Base-by-base conservation (phyloP, 2,113 vertebrate species). In the Barnardius zonarius region DNA sequence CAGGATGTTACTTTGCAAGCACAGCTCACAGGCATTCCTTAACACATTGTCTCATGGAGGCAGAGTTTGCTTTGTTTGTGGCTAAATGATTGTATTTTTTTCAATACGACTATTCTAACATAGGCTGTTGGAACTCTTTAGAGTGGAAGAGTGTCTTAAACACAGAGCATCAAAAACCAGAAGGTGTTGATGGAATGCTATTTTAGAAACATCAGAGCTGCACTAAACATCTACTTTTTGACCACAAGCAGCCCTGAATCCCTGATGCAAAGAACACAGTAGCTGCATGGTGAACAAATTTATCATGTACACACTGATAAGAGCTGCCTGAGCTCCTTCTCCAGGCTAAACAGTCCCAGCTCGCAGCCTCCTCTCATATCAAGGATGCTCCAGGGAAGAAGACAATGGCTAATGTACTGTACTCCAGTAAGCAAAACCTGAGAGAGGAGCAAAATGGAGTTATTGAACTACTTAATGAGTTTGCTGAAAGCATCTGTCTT, bases 401-500 rank as follows among this genome's bases (percentile, higher is more conserved):
- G 61, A 61, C 43, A 59, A 10, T 7, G 23, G 19, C 22, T 86
- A 80, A 62, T 6, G 24, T 76, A 28, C 48, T 51, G 33, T 80
- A 86, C 5, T 17, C 24, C 10, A 86, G 30, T 61, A 86, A 86
- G 35, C 5, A 93, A 93, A 91, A 90, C 17, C 43, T 78, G 64
- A 72, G 55, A 88, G 46, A 88, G 27, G 10, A 86, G 64, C 62
- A 70, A 93, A 69, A 73, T 25, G 1, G n/a, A 78, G 31, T 86
- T 94, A 54, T 20, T 90, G 63, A 55, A 83, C 20, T 74, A 72
- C 15, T 80, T 90, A 87, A 95, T 80, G 43, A 51, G 39, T 55
- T 37, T 93, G 73, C 51, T 88, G 76, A 90, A 94, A 88, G 15
- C 8, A 8, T 88, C 54, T 46, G n/a, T 94, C 46, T 70, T 83